Conservation (phyloP, 1,140 invertebrate species). For the Drosophila leontia region DNA sequence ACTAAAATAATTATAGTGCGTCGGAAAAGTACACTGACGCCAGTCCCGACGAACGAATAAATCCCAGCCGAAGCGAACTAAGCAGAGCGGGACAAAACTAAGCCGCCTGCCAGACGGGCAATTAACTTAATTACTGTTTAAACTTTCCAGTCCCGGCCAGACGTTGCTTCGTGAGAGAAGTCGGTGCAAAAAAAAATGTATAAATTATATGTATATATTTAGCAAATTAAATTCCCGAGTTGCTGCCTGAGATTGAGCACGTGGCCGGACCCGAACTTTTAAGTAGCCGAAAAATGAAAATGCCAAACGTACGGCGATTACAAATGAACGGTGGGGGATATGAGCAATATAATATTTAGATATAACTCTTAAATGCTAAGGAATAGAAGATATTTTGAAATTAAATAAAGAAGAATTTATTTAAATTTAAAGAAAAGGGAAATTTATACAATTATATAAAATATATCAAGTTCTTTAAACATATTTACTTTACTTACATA, state of each 20-base stretch:
- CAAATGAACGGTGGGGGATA: slow-evolving; percentile 4
- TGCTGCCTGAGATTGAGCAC: slow-evolving; percentile 38
- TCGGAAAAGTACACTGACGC: neutral
- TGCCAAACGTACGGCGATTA: slow-evolving; percentile 5
- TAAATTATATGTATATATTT: slow-evolving; percentile 39
- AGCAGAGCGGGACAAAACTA: slow-evolving; percentile 12
- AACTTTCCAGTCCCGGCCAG: slow-evolving; percentile 27
- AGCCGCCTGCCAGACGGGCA: slow-evolving; percentile 35
- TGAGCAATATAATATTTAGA: too few relatives aligned
- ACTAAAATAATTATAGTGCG: slow-evolving; percentile 42
- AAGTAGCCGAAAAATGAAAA: slow-evolving; percentile 28
- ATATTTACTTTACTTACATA: neutral
- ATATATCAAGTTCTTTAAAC: neutral
- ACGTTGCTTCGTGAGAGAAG: neutral
- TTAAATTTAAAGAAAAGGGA: too few relatives aligned
- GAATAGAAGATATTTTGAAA: neutral
- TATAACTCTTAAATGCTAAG: accelerated
- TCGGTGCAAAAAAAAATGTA: neutral
- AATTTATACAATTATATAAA: neutral
- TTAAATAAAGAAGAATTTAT: neutral
- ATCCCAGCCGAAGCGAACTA: slow-evolving; percentile 4
- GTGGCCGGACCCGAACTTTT: slow-evolving; percentile 20
- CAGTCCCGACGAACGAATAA: neutral
- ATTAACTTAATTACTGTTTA: slow-evolving; percentile 71
- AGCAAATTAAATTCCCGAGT: slow-evolving; percentile 50